Evolutionary conservation across 1,140 invertebrate species (phyloP), one percentile per base, ranked within the genome.

Genomic region (Leptoteleia sp.): DNA sequence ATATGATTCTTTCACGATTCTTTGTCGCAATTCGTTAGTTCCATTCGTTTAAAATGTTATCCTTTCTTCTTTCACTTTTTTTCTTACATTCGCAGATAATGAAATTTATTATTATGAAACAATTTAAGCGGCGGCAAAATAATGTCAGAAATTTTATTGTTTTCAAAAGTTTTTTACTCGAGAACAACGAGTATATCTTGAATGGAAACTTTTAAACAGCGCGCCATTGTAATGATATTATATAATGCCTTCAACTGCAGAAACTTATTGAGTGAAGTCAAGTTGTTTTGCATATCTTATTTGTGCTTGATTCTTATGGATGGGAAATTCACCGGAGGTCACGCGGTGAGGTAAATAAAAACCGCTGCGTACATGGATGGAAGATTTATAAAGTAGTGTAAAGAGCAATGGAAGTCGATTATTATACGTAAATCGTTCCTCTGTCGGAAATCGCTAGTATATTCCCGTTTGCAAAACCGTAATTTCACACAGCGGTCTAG

Each of bases 171-270:
- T 50, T 29, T 27, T 45, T 45, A 12, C 19, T 22, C 5, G 19
- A 5, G 40, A 45, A 27, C 5, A 5, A 19, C 5, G 19, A 22
- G 19, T 22, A 2, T 2, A 2, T 22, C 4, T 3, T 5, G 45
- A 37, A 48, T 16, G n/a, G 19, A 62, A 37, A 16, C 48, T 61
- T 62, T 47, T 19, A 25, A 62, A 29, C 12, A 25, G 4, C 0
- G 4, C 17, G n/a, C 29, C 33, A 42, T 48, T 61, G 57, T 37
- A 48, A 37, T 62, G 13, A 42, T 55, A 27, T 17, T n/a, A 33
- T 22, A 40, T 59, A 59, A 59, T 19, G n/a, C 40, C 15, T 59
- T 59, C 27, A 59, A 33, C 40, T 54, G n/a, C 4, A 48, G 12
- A 38, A 54, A 25, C 19, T 54, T 25, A 19, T 1, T 6, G n/a